A percentile compares a stretch with the other conserved stretches of the same genome.
Conservation (phyloP, 2,113 vertebrate species). For the Oncorhynchus clarkii region DNA sequence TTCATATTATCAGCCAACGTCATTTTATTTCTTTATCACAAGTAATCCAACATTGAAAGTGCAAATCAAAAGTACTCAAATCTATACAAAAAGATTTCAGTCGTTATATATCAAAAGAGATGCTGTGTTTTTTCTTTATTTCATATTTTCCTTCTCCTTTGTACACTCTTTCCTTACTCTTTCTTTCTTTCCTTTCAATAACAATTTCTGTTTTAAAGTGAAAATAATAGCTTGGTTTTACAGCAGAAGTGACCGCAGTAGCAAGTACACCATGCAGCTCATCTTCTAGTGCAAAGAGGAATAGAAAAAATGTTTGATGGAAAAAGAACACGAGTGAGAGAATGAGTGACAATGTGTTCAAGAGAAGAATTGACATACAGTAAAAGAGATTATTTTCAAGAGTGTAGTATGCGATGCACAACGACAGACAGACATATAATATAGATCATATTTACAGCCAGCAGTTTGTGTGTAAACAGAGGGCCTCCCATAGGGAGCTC, state of each 20-base stretch:
- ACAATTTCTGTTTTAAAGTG: conserved; percentile 24
- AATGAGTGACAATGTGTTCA: conserved; percentile 41
- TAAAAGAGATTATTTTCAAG: conserved; percentile 37
- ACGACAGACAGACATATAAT: conserved; percentile 29
- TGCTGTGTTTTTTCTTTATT: conserved; percentile 45
- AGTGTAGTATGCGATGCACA: conserved; percentile 29
- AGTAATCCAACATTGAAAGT: conserved; percentile 69
- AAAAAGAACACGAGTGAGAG: conserved; percentile 5
- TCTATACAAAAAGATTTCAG: conserved; percentile 70
- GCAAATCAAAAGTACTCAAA: conserved; percentile 77
- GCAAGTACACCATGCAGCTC: conserved; percentile 45
- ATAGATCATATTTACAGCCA: conserved; percentile 70
- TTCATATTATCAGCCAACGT: conserved; percentile 59
- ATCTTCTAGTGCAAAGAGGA: conserved; percentile 3
- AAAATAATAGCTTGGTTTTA: conserved; percentile 49
- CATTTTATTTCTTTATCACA: conserved; percentile 59
- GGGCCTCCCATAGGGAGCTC: conserved; percentile 19
- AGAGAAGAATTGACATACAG: conserved; percentile 33
- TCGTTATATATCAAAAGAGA: conserved; percentile 60
- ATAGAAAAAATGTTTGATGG: background rate
- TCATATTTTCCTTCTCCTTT: conserved; percentile 25
- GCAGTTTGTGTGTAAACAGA: conserved; percentile 61
- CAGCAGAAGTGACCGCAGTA: conserved; percentile 39
- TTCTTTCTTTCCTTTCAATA: conserved; percentile 9
- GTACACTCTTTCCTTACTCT: conserved; percentile 15